Conservation (phyloP, 2,888 invertebrate species). For the Tiliacea aurago region DNA sequence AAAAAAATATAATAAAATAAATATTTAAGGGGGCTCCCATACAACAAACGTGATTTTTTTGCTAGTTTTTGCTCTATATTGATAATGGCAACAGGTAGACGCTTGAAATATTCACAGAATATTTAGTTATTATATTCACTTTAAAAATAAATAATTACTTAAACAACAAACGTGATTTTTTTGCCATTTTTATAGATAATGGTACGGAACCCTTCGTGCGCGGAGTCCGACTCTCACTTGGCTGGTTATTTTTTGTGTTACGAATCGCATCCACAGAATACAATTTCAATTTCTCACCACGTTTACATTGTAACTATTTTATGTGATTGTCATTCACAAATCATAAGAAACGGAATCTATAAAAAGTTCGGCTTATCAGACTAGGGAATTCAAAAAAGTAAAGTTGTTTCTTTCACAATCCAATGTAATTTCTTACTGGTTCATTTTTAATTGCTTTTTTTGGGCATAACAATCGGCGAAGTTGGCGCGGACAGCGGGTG, state of each 20-base stretch:
- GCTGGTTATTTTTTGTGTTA: slow-evolving; percentile 71
- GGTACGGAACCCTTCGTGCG: too few species aligned
- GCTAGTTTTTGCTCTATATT: too few species aligned
- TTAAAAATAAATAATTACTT: too few species aligned
- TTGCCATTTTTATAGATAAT: too few species aligned
- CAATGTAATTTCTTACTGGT: slow-evolving; percentile 82
- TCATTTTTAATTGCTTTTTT: slow-evolving; percentile 88
- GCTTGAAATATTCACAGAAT: too few species aligned
- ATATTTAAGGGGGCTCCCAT: too few species aligned
- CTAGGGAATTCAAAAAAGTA: slow-evolving; percentile 70
- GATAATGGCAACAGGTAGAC: too few species aligned
- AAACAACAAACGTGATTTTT: too few species aligned
- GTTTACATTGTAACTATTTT: slow-evolving; percentile 75
- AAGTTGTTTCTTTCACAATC: slow-evolving; percentile 77
- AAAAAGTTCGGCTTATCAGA: slow-evolving; percentile 73
- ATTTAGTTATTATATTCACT: too few species aligned
- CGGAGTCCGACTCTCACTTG: too few species aligned
- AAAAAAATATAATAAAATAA: too few species aligned
- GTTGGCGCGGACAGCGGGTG: slow-evolving; percentile 85
- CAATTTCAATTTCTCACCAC: slow-evolving; percentile 79
- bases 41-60: too few species aligned
- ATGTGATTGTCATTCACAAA: slow-evolving; percentile 79
- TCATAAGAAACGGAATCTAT: slow-evolving; percentile 76
- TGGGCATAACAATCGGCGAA: slow-evolving; percentile 86
- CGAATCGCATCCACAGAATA: slow-evolving; percentile 71